These are phyloP conservation scores for Temnothorax longispinosus DNA, from an alignment of 1,140 invertebrate species.

Conservation along the genomic window DNA sequence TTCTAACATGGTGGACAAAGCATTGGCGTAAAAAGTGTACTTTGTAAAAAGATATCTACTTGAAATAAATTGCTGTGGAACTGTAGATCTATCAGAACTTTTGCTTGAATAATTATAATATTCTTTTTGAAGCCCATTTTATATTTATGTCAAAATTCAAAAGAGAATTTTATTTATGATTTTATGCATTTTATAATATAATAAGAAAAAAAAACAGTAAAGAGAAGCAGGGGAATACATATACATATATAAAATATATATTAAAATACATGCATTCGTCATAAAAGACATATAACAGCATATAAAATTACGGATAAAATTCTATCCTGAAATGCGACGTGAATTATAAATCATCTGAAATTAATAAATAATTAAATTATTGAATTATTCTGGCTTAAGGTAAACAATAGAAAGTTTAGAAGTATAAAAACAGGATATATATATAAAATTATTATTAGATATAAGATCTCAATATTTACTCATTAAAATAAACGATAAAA, in stretches of 20 bases:
- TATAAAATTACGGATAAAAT: not conserved
- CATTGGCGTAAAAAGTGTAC: not conserved
- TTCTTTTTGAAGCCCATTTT: not conserved
- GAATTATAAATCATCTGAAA: not conserved
- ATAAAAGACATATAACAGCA: not conserved
- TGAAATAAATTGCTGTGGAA: not conserved
- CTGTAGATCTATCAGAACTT: not conserved
- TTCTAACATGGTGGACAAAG: not conserved
- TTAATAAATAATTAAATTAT: slow-evolving; percentile 10
- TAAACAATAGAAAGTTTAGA: not conserved
- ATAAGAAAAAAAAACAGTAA: too few relatives aligned
- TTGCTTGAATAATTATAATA: not conserved
- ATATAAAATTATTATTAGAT: not conserved
- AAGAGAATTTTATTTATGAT: not conserved
- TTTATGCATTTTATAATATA: not conserved
- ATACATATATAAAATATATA: not conserved
- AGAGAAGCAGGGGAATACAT: not conserved
- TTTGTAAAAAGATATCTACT: not conserved
- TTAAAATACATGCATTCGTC: not conserved
- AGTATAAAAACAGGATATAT: not conserved
- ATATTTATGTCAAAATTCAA: not conserved
- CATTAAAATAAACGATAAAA: slow-evolving; percentile 1
- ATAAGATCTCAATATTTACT: not conserved
- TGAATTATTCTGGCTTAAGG: not conserved
- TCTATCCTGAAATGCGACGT: not conserved